Base-by-base conservation (phyloP, 2,113 vertebrate species). In the Varanus salvator region DNA sequence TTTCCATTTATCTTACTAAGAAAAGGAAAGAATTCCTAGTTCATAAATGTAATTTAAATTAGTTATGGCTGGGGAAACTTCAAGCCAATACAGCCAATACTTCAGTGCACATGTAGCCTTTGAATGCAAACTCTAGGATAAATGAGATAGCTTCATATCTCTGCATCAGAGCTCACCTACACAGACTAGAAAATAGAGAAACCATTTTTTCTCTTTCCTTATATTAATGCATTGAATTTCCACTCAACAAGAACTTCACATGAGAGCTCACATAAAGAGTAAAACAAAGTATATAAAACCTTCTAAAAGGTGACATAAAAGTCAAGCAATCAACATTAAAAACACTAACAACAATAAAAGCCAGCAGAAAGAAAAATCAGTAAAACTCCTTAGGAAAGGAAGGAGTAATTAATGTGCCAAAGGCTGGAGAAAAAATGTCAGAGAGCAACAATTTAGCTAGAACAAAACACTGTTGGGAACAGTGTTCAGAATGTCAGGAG, bases 261-360 rank as follows among this genome's bases (percentile, higher is more conserved):
- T 17, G 29, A 75, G 54, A 25, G 72, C 50, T 85, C 72, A 54
- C 25, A 76, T 75, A 60, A 44, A 76, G 74, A 74, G 50, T 23
- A 23, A 21, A 57, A 44, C 74, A 76, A 57, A 75, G 34, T 48
- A 64, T 64, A 44, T 77, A 87, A 87, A 87, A 87, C 69, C 85
- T 48, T 77, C 25, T 48, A 38, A 76, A 87, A 54, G 48, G 19
- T 31, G n/a, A 77, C 38, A 66, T 48, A 76, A 66, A 76, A 86
- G 34, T 3, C 34, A 86, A 44, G 57, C 74, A 60, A 64, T 87
- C 85, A 87, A 87, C 27, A 77, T 87, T 87, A 87, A 66, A 57
- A 38, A 66, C 23, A 83, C n/a, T 66, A 64, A 8, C 57, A 66
- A 66, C 80, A 25, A 66, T 83, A 83, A 82, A 82, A 25, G 54